Evolutionary conservation across 2,797 vertebrate species (phyloP).

Genomic region (Lacerta bilineata): DNA sequence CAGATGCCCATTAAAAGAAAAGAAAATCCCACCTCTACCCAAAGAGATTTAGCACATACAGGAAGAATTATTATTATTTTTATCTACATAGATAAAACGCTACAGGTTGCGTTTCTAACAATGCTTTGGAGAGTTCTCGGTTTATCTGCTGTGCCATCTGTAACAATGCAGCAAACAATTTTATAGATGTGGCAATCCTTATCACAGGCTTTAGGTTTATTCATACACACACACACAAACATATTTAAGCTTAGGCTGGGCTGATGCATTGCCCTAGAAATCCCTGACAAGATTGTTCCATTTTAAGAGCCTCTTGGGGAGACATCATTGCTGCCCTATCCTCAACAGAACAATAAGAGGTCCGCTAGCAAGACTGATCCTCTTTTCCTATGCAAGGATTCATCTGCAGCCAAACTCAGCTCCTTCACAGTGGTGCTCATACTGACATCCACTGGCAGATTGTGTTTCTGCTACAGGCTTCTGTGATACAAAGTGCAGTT

Average conservation of each 20-base stretch:
- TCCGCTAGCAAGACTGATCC: background rate
- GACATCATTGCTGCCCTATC: constrained; percentile 15
- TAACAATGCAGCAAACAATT: constrained; percentile 48
- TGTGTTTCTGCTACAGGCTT: constrained; percentile 42
- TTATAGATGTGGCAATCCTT: constrained; percentile 41
- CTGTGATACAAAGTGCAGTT: background rate
- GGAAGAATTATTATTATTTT: constrained; percentile 41
- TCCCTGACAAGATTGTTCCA: background rate
- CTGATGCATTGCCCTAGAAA: constrained; percentile 32
- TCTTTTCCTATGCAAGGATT: constrained; percentile 30
- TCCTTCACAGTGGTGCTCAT: constrained; percentile 39
- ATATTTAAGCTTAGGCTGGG: background rate
- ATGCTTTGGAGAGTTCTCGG: constrained; percentile 51
- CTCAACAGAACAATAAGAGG: background rate
- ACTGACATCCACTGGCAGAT: constrained; percentile 67
- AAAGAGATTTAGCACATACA: constrained; percentile 50
- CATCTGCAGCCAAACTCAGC: constrained; percentile 47
- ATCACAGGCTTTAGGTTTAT: constrained; percentile 32
- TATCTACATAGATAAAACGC: constrained; percentile 57
- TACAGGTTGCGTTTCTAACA: constrained; percentile 36
- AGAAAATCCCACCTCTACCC: constrained; percentile 30
- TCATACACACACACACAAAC: constrained; percentile 29
- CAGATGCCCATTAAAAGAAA: constrained; percentile 38
- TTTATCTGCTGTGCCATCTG: constrained; percentile 42
- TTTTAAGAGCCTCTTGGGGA: constrained; percentile 25